Base-by-base conservation (phyloP, 2,113 vertebrate species). In the Cephalopholis sonnerati region DNA sequence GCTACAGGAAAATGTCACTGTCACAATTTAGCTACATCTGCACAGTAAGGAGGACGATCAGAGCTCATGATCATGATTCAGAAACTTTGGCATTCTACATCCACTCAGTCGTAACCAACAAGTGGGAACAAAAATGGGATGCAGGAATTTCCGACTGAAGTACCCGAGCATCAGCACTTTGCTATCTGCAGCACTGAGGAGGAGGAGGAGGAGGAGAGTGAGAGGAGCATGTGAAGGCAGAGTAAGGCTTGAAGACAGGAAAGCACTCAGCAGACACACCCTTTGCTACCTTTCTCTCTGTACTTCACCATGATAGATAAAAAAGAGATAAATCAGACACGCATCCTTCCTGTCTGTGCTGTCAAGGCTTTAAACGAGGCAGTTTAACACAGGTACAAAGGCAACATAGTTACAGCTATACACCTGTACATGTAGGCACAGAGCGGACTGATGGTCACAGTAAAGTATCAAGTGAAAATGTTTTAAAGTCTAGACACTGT, bases 71-170 rank as follows among this genome's bases (percentile, higher is more conserved):
- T 36, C 32, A 36, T 7, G 0, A 41, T 41, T 27, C 74, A 39
- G 29, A 24, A 22, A 25, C 22, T 24, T 54, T 8, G 25, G 39
- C 11, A 44, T 18, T 57, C 39, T 48, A 75, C 46, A 62, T 74
- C 59, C 64, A 44, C 41, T 74, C 68, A 65, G 11, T 5, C 24
- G 11, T 46, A 13, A 32, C n/a, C 18, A 39, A 59, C 46, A 61
- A 36, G 24, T 22, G 2, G 69, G 64, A 73, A 20, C 63, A 48
- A 8, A 48, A 70, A 70, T 57, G 13, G 24, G 59, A 58, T 39
- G 11, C 55, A 71, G 74, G 84, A 83, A 76, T 86, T 74, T 82
- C 4, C 0, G 0, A 36, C 39, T 61, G 13, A 17, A 79, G 48
- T 7, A 66, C 0, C 2, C 11, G 20, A 68, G n/a, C 44, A 44